Conservation (phyloP, 2,797 vertebrate genomes). For the Coreius guichenoti region DNA sequence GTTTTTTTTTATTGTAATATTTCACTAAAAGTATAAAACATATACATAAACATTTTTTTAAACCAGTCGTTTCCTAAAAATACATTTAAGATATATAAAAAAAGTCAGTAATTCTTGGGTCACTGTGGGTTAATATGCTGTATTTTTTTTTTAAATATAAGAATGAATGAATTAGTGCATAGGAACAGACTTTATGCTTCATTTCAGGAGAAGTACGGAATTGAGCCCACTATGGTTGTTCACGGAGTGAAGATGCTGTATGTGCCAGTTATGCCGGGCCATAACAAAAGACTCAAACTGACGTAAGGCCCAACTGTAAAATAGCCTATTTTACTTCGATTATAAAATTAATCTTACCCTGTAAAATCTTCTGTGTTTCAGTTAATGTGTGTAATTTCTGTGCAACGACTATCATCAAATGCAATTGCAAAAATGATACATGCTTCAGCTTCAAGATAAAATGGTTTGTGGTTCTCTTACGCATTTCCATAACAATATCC, state of each 20-base stretch:
- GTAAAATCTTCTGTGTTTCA: not conserved
- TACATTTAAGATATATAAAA: not conserved
- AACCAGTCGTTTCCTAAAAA: not conserved
- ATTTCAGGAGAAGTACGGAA: slow-evolving; percentile 91
- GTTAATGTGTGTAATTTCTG: not conserved
- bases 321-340: not conserved
- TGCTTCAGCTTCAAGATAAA: not conserved
- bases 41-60: not conserved
- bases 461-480: not conserved
- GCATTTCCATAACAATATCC: not conserved
- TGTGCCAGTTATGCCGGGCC: slow-evolving; percentile 97
- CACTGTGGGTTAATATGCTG: not conserved
- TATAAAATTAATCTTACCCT: not conserved
- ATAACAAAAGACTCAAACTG: slow-evolving; percentile 94
- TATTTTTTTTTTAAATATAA: not conserved
- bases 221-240: slow-evolving; percentile 99
- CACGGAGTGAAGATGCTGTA: slow-evolving; percentile 99
- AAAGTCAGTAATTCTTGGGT: not conserved
- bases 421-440: not conserved
- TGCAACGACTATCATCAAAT: not conserved
- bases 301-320: slow-evolving; percentile 81
- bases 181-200: not conserved
- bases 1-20: not conserved
- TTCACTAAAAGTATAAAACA: not conserved
- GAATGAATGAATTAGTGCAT: not conserved